Percentiles rank a stretch among this genome's conserved stretches.
Evolutionary conservation across 2,888 invertebrate species (phyloP).

Genomic region (Gymnosoma rotundatum): DNA sequence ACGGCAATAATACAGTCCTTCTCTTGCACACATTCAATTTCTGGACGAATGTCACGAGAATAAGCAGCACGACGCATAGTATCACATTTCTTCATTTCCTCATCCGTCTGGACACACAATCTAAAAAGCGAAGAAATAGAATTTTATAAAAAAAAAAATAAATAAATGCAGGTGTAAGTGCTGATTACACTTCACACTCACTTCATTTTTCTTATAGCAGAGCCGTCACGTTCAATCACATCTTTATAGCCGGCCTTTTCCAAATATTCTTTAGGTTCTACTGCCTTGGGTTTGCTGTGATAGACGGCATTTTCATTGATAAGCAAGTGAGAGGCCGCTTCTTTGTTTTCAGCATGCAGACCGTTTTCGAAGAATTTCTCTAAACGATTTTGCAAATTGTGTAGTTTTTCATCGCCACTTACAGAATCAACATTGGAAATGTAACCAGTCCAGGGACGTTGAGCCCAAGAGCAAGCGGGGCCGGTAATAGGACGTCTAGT

Average conservation of each 20-base stretch:
- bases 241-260: constrained; percentile 87
- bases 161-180: no score
- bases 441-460: constrained; percentile 92
- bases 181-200: constrained; percentile 69
- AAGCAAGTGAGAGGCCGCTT: constrained; percentile 83
- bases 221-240: constrained; percentile 89
- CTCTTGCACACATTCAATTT: constrained; percentile 88
- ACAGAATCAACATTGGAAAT: constrained; percentile 86
- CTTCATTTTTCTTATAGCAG: constrained; percentile 85
- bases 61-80: constrained; percentile 88
- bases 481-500: constrained; percentile 86
- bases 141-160: no score
- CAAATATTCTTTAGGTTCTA: constrained; percentile 85
- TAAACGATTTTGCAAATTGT: constrained; percentile 79
- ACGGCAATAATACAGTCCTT: constrained; percentile 82
- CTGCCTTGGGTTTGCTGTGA: constrained; percentile 83
- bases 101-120: constrained; percentile 86
- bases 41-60: constrained; percentile 90
- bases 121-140: constrained; percentile 76
- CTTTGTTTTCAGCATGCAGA: constrained; percentile 77
- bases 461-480: constrained; percentile 90
- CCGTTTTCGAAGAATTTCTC: constrained; percentile 81
- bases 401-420: constrained; percentile 76
- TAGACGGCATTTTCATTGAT: constrained; percentile 84
- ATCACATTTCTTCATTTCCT: constrained; percentile 89